Base-by-base conservation (phyloP, 2,888 invertebrate species). In the Acanthosoma haemorrhoidale region DNA sequence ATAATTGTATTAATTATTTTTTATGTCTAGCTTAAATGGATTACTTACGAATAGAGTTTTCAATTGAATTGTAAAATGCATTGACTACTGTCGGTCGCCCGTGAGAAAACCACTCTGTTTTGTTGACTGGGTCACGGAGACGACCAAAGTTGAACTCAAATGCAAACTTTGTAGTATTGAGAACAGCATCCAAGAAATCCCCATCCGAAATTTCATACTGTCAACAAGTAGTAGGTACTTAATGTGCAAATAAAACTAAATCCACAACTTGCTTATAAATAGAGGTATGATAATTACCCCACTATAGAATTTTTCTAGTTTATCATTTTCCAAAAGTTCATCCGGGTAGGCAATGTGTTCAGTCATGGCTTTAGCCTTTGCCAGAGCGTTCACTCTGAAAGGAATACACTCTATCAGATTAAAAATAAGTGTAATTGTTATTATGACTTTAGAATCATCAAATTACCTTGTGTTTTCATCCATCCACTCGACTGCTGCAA, bases 321-420 rank as follows among this genome's bases (percentile, higher is more conserved):
- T 93, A 2, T 84, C 82, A 76, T 94, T 85, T 76, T 94, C 88
- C 63, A 95, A 82, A 78, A 96, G 86, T 79, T 94, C 95, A 76
- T 90, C 90, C 0, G 96, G 96, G 80, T 96, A 96, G 0, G 94
- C 96, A 77, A 96, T 95, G 79, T 95, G 92, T 0, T 92, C 88
- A 1, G 88, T 84, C 90, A 96, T 95, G 0, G 88, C 84, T 70
- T 86, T 86, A 0, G 92, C 89, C 79, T 94, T 94, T 71, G 88
- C 87, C 72, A 92, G 79, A 0, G 93, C 94, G 69, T 87, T 87
- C 74, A 82, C 80, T 60, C 88, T 78, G 70, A 6, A 74, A 73
- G 9, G 25, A 39, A 4, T 64, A 31, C 15, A 16, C n/a, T 6
- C 1, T 32, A 3, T 25, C 16, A 15, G 15, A 31, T 13, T 32